Evolutionary conservation across 2,888 invertebrate genomes (phyloP).

Genomic region (Erebia aethiops): DNA sequence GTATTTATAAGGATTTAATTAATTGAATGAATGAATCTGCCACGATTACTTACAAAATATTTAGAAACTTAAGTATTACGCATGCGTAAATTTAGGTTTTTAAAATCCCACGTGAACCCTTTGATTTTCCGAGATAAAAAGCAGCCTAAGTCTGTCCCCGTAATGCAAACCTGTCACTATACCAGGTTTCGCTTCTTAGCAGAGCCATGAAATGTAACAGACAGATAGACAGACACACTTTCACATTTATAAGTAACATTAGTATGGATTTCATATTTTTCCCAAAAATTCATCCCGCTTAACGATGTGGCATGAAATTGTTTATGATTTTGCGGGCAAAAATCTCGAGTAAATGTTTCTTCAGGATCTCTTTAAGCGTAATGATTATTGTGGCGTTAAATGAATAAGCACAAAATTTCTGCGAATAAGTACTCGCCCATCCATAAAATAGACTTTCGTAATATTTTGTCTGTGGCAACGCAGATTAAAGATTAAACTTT

Average conservation of each 20-base stretch:
- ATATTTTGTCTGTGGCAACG: slow-evolving; percentile 24
- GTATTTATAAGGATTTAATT: no score
- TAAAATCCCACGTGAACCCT: no score
- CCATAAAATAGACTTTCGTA: slow-evolving; percentile 29
- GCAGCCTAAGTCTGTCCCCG: no score
- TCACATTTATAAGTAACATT: neutral
- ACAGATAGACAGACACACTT: neutral
- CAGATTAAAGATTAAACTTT: slow-evolving; percentile 17
- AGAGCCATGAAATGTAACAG: neutral
- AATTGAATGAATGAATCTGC: no score
- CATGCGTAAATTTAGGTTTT: no score
- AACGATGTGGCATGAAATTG: neutral
- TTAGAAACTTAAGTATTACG: no score
- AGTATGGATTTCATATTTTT: neutral
- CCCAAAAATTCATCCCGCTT: neutral
- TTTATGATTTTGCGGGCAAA: slow-evolving; percentile 4
- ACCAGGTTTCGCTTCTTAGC: no score
- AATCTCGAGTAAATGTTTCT: slow-evolving; percentile 1
- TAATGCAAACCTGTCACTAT: no score
- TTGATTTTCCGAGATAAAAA: no score
- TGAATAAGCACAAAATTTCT: slow-evolving; percentile 23
- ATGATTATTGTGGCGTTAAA: slow-evolving; percentile 27
- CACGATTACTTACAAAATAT: no score
- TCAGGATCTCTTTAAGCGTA: slow-evolving; percentile 11
- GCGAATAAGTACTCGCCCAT: slow-evolving; percentile 20